Base-by-base conservation (phyloP, 1,140 invertebrate genomes). In the Oedothorax gibbosus region DNA sequence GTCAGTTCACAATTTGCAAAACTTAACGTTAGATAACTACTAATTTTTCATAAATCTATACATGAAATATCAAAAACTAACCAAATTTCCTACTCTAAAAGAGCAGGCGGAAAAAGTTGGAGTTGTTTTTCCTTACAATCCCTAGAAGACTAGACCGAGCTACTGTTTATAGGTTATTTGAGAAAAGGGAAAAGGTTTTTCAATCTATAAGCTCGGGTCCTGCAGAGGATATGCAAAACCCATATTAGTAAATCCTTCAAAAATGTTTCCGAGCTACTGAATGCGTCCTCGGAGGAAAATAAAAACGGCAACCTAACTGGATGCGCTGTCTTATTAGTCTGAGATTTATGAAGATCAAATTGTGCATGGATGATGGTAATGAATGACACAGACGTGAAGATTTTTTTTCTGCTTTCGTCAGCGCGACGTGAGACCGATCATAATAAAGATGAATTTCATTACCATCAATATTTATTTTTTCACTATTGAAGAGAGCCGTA, bases 181-280 rank as follows among this genome's bases (percentile, higher is more conserved):
- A 73, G 49, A 20, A 20, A 49, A 57, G 65, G 73, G 14, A 12
- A 57, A 15, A 68, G 54, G 78, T 66, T 80, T 80, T 82, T 82
- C 69, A 82, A 73, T 73, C 68, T 54, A 79, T 50, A 81, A 56
- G 51, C 20, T 50, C 8, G 72, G 53, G 72, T 15, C 10, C 35
- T 14, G 62, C 8, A 64, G 18, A 54, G 66, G 18, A 65, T 72
- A 73, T 64, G 69, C 68, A 73, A 73, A 82, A 73, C 69, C 80
- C 21, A 57, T 73, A 73, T 73, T 82, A 73, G 80, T 82, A 82
- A 82, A 82, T 82, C 80, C 54, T 82, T 82, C 80, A 82, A 82
- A 82, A 81, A 81, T 71, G 35, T 73, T 82, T 82, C 78, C 66
- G 65, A 57, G 20, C 65, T 54, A 68, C 53, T 20, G 65, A 71